Evolutionary conservation across 2,888 invertebrate genomes (phyloP).

Genomic region (Cosmopolites sordidus): DNA sequence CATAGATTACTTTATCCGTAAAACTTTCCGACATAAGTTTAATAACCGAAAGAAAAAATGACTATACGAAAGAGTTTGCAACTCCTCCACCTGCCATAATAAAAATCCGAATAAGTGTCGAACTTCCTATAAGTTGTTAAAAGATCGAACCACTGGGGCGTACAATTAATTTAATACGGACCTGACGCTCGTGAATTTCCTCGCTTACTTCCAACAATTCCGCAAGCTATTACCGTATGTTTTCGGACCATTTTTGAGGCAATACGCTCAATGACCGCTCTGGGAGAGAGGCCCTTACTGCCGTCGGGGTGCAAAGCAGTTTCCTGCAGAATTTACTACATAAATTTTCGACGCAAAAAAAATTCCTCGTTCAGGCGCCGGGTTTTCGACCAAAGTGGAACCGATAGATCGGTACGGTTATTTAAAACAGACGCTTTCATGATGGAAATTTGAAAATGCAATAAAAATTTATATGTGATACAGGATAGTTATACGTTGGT

Average conservation of each 20-base stretch:
- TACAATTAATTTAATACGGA: conserved; percentile 23
- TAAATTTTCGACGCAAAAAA: conserved; percentile 26
- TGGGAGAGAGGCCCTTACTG: conserved; percentile 33
- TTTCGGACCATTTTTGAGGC: conserved; percentile 34
- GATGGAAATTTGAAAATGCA: too few species aligned
- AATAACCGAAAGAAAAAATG: too few species aligned
- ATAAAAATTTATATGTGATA: too few species aligned
- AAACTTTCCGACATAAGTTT: too few species aligned
- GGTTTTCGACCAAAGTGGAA: too few species aligned
- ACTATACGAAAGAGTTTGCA: neutral
- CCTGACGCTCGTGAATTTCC: conserved; percentile 19
- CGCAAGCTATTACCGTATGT: conserved; percentile 31
- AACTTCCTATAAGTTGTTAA: conserved; percentile 14
- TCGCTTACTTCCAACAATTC: conserved; percentile 25
- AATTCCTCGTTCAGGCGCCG: too few species aligned
- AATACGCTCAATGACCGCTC: conserved; percentile 37
- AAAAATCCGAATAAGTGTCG: conserved; percentile 8
- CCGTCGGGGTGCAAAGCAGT: conserved; percentile 30
- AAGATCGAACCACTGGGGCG: conserved; percentile 8
- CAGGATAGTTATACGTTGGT: too few species aligned
- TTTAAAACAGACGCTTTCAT: too few species aligned
- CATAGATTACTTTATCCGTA: too few species aligned
- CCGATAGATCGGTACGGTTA: too few species aligned
- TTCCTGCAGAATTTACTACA: conserved; percentile 33
- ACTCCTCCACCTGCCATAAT: neutral